These are phyloP conservation scores for Cecidostiba fungosa DNA, from an alignment of 2,888 invertebrate species.

Conservation along the genomic window DNA sequence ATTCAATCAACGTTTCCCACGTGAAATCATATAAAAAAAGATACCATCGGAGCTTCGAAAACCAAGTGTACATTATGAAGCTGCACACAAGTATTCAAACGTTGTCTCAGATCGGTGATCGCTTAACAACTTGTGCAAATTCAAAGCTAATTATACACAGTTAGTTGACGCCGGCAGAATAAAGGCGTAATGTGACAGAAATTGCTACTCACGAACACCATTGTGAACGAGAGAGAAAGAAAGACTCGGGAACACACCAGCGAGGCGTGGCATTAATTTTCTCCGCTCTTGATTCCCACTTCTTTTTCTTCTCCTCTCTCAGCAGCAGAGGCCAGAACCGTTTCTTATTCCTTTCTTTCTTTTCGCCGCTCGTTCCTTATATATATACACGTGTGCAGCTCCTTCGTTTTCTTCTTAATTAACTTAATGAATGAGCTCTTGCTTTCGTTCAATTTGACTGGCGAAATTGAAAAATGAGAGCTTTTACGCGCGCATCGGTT, in stretches of 20 bases:
- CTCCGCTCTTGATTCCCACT: constrained; percentile 8
- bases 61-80: neutral
- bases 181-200: neutral
- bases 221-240: neutral
- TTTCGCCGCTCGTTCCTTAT: neutral
- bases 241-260: neutral
- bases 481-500: neutral
- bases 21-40: neutral
- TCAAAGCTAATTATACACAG: constrained; percentile 5
- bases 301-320: neutral
- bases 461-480: constrained; percentile 30
- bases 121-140: neutral
- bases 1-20: too few species aligned
- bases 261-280: constrained; percentile 40
- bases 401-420: constrained; percentile 22
- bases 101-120: neutral
- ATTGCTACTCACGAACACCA: neutral
- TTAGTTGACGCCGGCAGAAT: neutral
- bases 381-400: neutral
- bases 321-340: neutral
- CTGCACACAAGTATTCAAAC: neutral
- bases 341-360: neutral
- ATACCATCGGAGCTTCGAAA: neutral
- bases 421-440: constrained; percentile 20
- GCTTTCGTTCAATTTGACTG: constrained; percentile 38